Conservation (phyloP, 2,797 vertebrate genomes). For the Muscicapa striata region DNA sequence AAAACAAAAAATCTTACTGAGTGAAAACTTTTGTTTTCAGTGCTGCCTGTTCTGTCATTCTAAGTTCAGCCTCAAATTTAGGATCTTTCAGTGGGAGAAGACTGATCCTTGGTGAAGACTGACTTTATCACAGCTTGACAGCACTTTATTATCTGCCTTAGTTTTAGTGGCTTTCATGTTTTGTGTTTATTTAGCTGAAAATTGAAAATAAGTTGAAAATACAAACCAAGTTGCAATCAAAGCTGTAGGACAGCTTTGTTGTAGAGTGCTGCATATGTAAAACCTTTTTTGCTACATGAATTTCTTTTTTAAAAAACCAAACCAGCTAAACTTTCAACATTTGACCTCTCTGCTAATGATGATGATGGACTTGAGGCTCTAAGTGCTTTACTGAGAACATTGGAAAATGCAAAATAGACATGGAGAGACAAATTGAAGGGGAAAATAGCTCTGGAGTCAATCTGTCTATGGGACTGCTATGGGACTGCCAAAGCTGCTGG, state of each 20-base stretch:
- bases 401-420: neutral
- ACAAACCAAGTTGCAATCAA: neutral
- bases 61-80: constrained; percentile 49
- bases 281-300: neutral
- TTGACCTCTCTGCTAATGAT: neutral
- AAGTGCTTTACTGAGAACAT: neutral
- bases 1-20: constrained; percentile 12
- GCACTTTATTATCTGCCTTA: constrained; percentile 15
- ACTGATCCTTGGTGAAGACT: constrained; percentile 33
- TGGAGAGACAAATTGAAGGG: neutral
- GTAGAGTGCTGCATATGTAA: neutral
- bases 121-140: constrained; percentile 59
- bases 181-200: constrained; percentile 46
- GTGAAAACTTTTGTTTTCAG: constrained; percentile 10
- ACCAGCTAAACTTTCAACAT: neutral
- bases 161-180: constrained; percentile 30
- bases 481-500: neutral
- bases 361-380: neutral
- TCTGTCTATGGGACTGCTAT: neutral
- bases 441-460: neutral
- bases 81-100: constrained; percentile 49
- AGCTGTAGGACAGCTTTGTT: neutral
- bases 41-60: constrained; percentile 34
- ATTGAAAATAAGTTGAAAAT: constrained; percentile 34
- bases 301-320: fast-evolving